Conservation (phyloP, 1,140 invertebrate species). For the Rhopalosiphum padi region DNA sequence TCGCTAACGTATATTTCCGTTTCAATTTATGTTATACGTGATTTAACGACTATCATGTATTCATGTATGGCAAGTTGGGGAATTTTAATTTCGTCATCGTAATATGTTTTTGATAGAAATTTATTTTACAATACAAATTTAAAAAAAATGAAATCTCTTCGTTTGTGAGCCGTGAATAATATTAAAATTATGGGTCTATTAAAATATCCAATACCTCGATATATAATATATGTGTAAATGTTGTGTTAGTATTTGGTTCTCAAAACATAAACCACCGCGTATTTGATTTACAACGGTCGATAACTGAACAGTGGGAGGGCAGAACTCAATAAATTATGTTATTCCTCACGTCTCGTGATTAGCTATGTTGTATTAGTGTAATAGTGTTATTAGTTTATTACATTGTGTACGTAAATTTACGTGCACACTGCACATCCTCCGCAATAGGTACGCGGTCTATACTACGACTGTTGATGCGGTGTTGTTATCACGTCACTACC, state of each 20-base stretch:
- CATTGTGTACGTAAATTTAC: neutral
- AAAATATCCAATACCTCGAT: neutral
- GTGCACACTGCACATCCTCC: neutral
- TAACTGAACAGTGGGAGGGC: neutral
- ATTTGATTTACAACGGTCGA: neutral
- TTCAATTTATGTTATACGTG: neutral
- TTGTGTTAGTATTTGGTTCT: neutral
- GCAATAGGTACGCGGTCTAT: neutral
- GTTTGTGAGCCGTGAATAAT: neutral
- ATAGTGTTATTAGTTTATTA: neutral
- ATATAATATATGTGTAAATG: no score
- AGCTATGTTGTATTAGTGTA: neutral
- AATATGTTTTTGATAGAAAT: neutral
- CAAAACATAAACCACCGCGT: neutral
- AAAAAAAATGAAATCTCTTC: neutral
- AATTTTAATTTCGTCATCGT: constrained; percentile 5
- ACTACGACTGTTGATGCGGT: neutral
- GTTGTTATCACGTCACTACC: neutral
- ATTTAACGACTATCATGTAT: neutral
- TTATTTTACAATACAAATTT: neutral
- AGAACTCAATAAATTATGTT: neutral
- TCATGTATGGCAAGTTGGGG: neutral
- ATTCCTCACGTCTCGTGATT: neutral
- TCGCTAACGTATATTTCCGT: neutral
- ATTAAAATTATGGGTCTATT: neutral